Percentiles rank a stretch among this genome's conserved stretches.
Evolutionary conservation across 1,140 invertebrate genomes (phyloP).

Genomic region (Halotydeus destructor): DNA sequence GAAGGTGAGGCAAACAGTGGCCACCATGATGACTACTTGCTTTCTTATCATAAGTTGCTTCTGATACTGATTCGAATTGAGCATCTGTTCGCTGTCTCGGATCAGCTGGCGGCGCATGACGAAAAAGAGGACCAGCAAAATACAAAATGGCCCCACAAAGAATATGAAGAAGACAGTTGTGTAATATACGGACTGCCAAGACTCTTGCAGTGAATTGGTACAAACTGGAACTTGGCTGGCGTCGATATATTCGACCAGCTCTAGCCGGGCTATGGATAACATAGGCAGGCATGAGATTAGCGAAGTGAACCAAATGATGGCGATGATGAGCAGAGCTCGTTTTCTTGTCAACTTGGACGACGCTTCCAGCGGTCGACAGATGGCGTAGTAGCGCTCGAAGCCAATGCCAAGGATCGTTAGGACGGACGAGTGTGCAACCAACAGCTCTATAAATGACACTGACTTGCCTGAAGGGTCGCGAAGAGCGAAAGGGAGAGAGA

Average conservation of each 20-base stretch:
- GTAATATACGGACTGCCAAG: slow-evolving; percentile 52
- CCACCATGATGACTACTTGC: slow-evolving; percentile 56
- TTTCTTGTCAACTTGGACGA: slow-evolving; percentile 72
- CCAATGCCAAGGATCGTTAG: slow-evolving; percentile 3
- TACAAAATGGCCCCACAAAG: slow-evolving; percentile 54
- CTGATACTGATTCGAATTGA: slow-evolving; percentile 3
- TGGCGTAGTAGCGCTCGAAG: slow-evolving; percentile 57
- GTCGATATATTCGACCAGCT: slow-evolving; percentile 29
- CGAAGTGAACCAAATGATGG: slow-evolving; percentile 58
- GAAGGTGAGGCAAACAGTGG: slow-evolving; percentile 63
- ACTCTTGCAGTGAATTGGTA: slow-evolving; percentile 41
- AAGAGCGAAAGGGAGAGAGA: too few relatives aligned
- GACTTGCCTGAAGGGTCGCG: too few relatives aligned
- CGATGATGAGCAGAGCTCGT: slow-evolving; percentile 53
- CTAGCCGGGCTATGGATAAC: slow-evolving; percentile 15
- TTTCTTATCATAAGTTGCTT: slow-evolving; percentile 16
- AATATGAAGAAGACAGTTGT: slow-evolving; percentile 50
- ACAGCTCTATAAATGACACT: slow-evolving; percentile 2
- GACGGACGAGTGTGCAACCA: background rate
- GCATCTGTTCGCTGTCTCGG: slow-evolving; percentile 21
- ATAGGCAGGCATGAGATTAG: slow-evolving; percentile 44
- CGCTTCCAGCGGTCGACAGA: slow-evolving; percentile 66
- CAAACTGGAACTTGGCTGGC: slow-evolving; percentile 37
- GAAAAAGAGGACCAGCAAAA: slow-evolving; percentile 53
- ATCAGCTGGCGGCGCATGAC: slow-evolving; percentile 60